These are phyloP conservation scores for Porphyrio hochstetteri DNA, from an alignment of 2,113 vertebrate genomes.

Conservation along the genomic window DNA sequence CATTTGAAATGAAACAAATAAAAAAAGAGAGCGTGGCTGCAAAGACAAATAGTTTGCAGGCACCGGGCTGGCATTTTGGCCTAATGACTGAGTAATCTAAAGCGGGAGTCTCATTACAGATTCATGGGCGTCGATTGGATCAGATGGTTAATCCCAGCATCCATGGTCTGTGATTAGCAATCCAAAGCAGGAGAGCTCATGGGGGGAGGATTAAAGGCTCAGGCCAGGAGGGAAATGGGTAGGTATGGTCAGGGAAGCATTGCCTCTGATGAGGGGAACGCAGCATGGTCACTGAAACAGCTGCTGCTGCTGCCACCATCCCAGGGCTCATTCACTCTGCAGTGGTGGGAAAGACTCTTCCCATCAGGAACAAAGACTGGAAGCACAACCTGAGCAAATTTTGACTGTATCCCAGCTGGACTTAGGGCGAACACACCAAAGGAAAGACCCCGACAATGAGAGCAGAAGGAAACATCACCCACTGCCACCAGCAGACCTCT, in stretches of 20 bases:
- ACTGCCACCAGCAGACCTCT: background rate
- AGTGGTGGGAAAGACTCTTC: background rate
- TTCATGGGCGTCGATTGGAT: slow-evolving; percentile 14
- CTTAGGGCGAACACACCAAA: background rate
- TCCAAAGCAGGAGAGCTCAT: background rate
- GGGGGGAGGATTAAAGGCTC: background rate
- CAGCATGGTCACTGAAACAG: background rate
- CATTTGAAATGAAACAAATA: background rate
- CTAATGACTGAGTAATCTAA: slow-evolving; percentile 57
- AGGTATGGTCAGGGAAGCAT: background rate
- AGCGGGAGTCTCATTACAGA: slow-evolving; percentile 12
- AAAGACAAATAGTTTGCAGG: slow-evolving; percentile 42
- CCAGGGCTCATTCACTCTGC: background rate
- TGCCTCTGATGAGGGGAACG: accelerated
- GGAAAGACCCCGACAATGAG: background rate
- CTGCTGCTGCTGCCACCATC: background rate
- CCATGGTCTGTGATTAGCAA: background rate
- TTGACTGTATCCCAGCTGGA: background rate
- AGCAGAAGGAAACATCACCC: background rate
- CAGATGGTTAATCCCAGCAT: slow-evolving; percentile 26
- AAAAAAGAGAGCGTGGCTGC: background rate
- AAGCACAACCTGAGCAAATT: background rate
- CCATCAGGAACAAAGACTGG: background rate
- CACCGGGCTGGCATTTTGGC: slow-evolving; percentile 33
- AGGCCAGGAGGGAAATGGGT: background rate